A percentile compares a stretch with the other conserved stretches of the same genome.
Conservation (phyloP, 2,888 invertebrate genomes). For the Notodonta dromedarius region DNA sequence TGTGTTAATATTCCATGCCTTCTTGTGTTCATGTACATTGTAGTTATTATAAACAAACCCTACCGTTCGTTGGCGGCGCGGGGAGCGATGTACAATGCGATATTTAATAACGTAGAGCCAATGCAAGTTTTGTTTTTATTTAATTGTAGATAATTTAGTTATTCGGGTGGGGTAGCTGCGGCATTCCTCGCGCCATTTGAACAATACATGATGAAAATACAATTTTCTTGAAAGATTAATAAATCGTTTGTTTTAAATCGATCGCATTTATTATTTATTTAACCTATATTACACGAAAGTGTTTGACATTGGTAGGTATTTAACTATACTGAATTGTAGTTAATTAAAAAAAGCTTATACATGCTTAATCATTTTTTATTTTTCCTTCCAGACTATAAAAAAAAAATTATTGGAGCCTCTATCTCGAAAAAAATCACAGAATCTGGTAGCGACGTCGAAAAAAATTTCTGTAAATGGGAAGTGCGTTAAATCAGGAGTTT, state of each 20-base stretch:
- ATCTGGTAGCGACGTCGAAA: constrained; percentile 16
- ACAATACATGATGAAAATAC: constrained; percentile 54
- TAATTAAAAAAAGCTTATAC: no score
- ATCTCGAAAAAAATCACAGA: constrained; percentile 29
- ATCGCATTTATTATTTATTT: constrained; percentile 34
- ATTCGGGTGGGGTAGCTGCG: constrained; percentile 13
- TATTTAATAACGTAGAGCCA: constrained; percentile 28
- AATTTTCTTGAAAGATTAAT: constrained; percentile 57
- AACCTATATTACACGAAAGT: background rate
- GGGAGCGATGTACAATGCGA: constrained; percentile 13
- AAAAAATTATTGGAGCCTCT: constrained; percentile 35
- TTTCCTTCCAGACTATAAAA: background rate
- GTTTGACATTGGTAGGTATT: background rate
- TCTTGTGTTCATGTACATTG: background rate
- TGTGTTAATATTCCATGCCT: background rate
- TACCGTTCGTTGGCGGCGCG: background rate
- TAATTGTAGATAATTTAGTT: constrained; percentile 33
- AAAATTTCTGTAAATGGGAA: constrained; percentile 34
- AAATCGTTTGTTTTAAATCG: constrained; percentile 71
- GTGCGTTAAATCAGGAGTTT: constrained; percentile 34
- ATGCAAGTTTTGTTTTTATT: constrained; percentile 43
- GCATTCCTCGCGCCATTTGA: constrained; percentile 33
- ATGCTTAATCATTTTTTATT: background rate
- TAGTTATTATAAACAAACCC: background rate
- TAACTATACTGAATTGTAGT: background rate